Base-by-base conservation (phyloP, 2,888 invertebrate species). In the Caenorhabditis becei region DNA sequence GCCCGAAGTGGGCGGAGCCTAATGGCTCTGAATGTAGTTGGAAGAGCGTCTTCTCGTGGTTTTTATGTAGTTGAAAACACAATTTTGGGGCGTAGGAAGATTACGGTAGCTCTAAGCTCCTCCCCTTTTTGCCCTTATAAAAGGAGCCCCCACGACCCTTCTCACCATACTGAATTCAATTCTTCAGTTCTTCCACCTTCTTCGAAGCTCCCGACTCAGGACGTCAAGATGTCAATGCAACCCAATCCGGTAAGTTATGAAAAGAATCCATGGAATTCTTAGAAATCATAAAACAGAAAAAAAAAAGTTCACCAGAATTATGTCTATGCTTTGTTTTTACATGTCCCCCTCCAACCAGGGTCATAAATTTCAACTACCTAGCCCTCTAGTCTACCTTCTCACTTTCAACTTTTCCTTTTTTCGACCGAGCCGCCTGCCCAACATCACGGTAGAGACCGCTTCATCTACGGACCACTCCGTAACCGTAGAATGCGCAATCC, bases 301-400 rank as follows among this genome's bases (percentile, higher is more conserved):
- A 14, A 44, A 49, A 49, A 18, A 49, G 18, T 18, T 2, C 16
- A 44, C 44, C n/a, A n/a, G 7, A 24, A 51, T 51, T 51, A 51
- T 51, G 54, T 16, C 3, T 54, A 54, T 54, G 28, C 28, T 54
- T n/a, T 28, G 28, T 26, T 28, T 28, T 54, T 28, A n/a, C 28
- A 10, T 24, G 23, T 14, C 16, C 7, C 24, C 16, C 2, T 23
- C 51, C 23, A 24, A 23, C 24, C 7, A 2, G 24, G 26, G 54
- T 54, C 54, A 28, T 54, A 54, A 54, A 54, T 54, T 54, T 54
- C 28, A 28, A 28, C 3, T 28, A 26, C 14, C 16, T 7, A 54
- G 5, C n/a, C 26, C 51, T 28, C 54, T n/a, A 8, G 23, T 51
- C 24, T 23, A 23, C 1, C 16, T 54, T 28, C n/a, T 54, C 16